A percentile compares a stretch with the other conserved stretches of the same genome.
These are phyloP conservation scores for Nebria salina DNA, from an alignment of 2,888 invertebrate genomes.

Conservation along the genomic window DNA sequence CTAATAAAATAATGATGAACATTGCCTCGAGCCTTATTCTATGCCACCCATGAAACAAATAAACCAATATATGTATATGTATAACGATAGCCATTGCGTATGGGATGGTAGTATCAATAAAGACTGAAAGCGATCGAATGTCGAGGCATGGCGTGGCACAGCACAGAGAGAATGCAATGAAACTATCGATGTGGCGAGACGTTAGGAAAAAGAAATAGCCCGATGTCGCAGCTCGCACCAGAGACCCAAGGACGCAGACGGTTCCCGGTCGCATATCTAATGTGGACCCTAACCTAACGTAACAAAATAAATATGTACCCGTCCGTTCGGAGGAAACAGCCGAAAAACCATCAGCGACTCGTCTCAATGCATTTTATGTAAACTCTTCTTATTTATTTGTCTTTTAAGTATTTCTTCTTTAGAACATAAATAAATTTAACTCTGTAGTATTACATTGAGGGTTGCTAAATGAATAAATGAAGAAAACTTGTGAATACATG, in stretches of 20 bases:
- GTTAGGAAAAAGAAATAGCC: background rate
- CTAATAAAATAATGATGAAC: background rate
- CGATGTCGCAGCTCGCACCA: background rate
- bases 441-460: background rate
- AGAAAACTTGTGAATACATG: too few species aligned
- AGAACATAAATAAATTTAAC: background rate
- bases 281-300: conserved; percentile 54
- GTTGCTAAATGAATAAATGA: background rate
- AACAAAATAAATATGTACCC: conserved; percentile 53
- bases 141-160: background rate
- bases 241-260: conserved; percentile 14
- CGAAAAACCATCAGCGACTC: conserved; percentile 21
- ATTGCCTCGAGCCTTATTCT: background rate
- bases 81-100: background rate
- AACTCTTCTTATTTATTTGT: background rate
- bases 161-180: background rate
- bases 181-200: background rate
- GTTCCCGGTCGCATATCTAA: conserved; percentile 24
- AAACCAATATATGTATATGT: background rate
- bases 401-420: conserved; percentile 1
- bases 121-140: background rate
- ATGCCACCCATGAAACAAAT: background rate
- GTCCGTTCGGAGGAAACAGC: background rate
- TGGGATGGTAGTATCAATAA: background rate
- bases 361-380: conserved; percentile 12